Evolutionary conservation across 2,888 invertebrate species (phyloP).

Genomic region (Pedicia rivosa): DNA sequence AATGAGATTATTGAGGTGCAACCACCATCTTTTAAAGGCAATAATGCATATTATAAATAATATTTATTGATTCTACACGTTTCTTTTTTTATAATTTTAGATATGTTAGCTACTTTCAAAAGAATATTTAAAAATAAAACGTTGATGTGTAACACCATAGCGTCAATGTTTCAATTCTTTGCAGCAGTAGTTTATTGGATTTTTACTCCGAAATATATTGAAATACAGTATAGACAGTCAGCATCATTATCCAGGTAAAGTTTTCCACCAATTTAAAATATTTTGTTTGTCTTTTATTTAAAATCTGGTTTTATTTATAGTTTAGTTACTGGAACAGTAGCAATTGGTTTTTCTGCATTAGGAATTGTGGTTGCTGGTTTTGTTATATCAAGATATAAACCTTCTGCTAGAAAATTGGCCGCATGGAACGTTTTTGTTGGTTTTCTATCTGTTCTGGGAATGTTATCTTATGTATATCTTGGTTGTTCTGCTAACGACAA

Average conservation of each 20-base stretch:
- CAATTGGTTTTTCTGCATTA: conserved; percentile 49
- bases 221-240: conserved; percentile 62
- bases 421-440: conserved; percentile 54
- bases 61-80: too few species aligned
- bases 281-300: neutral
- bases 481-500: conserved; percentile 47
- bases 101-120: conserved; percentile 46
- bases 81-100: too few species aligned
- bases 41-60: too few species aligned
- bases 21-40: too few species aligned
- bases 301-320: conserved; percentile 31
- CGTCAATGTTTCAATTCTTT: conserved; percentile 54
- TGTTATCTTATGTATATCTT: conserved; percentile 46
- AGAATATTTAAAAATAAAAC: conserved; percentile 47
- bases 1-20: conserved; percentile 23
- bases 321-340: conserved; percentile 54
- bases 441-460: conserved; percentile 41
- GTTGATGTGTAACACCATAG: conserved; percentile 54
- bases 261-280: too few species aligned
- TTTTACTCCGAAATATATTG: conserved; percentile 69
- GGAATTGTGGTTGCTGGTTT: conserved; percentile 51
- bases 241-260: conserved; percentile 45
- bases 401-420: conserved; percentile 46
- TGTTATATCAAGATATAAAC: conserved; percentile 47
- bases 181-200: conserved; percentile 64